Base-by-base conservation (phyloP, 1,140 invertebrate species). In the Periplaneta americana region DNA sequence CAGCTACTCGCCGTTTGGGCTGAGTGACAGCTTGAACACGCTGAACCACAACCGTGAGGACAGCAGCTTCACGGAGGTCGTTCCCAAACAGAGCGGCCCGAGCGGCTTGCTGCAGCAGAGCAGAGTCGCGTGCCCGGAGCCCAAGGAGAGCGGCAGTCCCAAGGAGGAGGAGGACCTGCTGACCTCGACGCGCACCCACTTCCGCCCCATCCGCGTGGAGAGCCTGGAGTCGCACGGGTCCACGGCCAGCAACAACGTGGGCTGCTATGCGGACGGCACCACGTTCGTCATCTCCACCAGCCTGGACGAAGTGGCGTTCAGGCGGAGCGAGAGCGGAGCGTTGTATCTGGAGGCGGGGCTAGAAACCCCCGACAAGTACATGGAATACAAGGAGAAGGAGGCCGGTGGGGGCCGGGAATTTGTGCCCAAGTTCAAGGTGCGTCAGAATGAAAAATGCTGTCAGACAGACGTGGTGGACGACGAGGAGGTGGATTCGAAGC, bases 161-260 rank as follows among this genome's bases (percentile, higher is more conserved):
- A 35, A 33, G 78, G 89, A 90, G 57, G 90, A 93, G 34, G 94
- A 95, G 86, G 92, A 94, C 87, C 87, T 95, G 78, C 87, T 95
- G 34, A 94, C 92, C 18, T 94, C 94, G 2, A 88, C 91, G 80
- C 91, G 91, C 76, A 95, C 94, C 77, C 94, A 95, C 87, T 96
- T 96, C 88, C 91, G 91, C 81, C 94, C 94, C 5, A 95, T 95
- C 83, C 91, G 91, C 85, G 88, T 89, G 82, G 91, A 91, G 33
- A 87, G 83, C 81, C 86, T 87, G 9, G 91, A 91, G 80, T 90
- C 90, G 74, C 85, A 89, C 75, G 22, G 10, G 22, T n/a, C 22
- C 48, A 66, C 22, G 28, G 28, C 22, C 48, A 88, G 86, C 85
- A 77, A 81, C 39, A 66, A 37, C 39, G 83, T 82, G 32, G 83